phyloP scores from a whole-genome alignment of 2,888 invertebrate species.

The Lissocephala sabroskyi region DNA sequence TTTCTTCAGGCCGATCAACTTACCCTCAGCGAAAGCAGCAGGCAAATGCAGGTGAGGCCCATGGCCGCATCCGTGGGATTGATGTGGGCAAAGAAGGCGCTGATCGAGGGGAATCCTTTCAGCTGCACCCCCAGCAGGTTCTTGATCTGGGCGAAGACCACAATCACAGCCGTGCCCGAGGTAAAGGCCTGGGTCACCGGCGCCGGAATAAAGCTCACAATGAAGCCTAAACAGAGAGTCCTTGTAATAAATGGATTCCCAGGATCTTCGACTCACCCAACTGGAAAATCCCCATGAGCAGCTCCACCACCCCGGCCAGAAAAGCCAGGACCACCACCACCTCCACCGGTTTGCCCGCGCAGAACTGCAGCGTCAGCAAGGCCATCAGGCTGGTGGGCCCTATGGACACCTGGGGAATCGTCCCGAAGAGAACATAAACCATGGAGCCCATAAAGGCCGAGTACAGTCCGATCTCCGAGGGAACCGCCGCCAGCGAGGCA shows the following conservation, averaged over 20 bases:
- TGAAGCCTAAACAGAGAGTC: too few relatives aligned
- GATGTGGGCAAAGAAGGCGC: constrained; percentile 74
- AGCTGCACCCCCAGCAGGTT: constrained; percentile 81
- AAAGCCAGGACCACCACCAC: constrained; percentile 85
- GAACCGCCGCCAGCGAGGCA: constrained; percentile 86
- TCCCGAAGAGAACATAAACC: constrained; percentile 89
- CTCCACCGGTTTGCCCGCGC: constrained; percentile 79
- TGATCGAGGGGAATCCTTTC: constrained; percentile 44
- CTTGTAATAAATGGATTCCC: neutral
- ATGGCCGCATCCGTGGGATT: constrained; percentile 78
- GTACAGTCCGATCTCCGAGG: constrained; percentile 93
- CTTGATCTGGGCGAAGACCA: constrained; percentile 83
- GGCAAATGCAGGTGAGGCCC: constrained; percentile 78
- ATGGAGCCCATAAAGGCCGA: constrained; percentile 93
- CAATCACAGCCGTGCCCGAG: constrained; percentile 86
- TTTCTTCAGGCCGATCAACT: constrained; percentile 36
- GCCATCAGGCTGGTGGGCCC: constrained; percentile 97
- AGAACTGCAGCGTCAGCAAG: constrained; percentile 84
- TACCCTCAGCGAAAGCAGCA: constrained; percentile 81
- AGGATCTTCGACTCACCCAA: constrained; percentile 79
- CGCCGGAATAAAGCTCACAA: constrained; percentile 87
- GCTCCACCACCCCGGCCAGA: constrained; percentile 83
- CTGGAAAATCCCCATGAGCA: constrained; percentile 86
- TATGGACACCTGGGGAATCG: constrained; percentile 88
- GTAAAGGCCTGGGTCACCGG: constrained; percentile 90